Evolutionary conservation across 2,797 vertebrate species (phyloP).

Genomic region (Mycteria americana): DNA sequence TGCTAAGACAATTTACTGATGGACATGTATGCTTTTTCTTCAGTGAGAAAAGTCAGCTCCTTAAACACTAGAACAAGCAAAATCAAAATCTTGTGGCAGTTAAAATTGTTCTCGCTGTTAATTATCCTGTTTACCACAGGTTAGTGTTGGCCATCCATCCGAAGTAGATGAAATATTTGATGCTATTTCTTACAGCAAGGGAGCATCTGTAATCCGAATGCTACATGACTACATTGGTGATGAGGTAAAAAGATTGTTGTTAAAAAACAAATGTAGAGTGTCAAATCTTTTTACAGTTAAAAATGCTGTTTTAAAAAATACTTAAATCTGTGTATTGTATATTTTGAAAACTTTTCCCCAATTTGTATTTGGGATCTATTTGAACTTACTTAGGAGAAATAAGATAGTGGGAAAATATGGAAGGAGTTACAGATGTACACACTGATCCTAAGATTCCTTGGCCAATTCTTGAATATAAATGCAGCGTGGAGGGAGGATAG

Average conservation of each 20-base stretch:
- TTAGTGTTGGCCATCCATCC: constrained; percentile 94
- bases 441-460: background rate
- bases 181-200: constrained; percentile 99
- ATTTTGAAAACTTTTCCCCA: background rate
- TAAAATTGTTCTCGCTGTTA: background rate
- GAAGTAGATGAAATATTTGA: constrained; percentile 99
- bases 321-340: accelerated
- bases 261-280: background rate
- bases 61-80: background rate
- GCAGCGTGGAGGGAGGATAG: background rate
- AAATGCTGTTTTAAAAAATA: background rate
- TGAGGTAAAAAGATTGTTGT: constrained; percentile 78
- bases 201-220: constrained; percentile 98
- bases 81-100: background rate
- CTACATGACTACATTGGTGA: constrained; percentile 97
- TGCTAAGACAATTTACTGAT: background rate
- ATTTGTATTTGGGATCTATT: background rate
- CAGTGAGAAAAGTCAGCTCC: background rate
- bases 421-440: background rate
- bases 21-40: background rate
- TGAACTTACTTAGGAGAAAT: background rate
- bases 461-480: background rate
- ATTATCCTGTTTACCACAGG: constrained; percentile 74
- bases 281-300: background rate
- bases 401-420: background rate